Base-by-base conservation (phyloP, 2,113 vertebrate species). In the Nematolebias whitei region DNA sequence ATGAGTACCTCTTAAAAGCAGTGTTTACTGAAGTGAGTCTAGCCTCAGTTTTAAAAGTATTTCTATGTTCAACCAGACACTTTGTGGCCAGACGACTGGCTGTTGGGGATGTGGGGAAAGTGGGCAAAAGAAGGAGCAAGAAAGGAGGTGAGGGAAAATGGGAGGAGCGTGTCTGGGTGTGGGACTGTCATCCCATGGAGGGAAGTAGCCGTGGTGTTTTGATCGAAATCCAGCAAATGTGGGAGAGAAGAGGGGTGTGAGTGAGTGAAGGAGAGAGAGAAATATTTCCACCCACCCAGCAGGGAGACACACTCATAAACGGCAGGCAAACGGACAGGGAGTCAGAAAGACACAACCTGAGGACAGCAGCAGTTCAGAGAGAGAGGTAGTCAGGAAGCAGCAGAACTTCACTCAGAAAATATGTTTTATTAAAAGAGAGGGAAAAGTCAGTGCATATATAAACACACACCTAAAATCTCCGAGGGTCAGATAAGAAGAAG, bases 211-310 rank as follows among this genome's bases (percentile, higher is more conserved):
- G 73, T 74, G 78, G 88, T 89, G 87, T 90, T 92, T 89, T 92
- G 86, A 90, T 90, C 63, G 43, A 88, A 83, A 85, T 87, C 85
- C 87, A 91, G 83, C 78, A 87, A 74, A 89, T 82, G 86, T 86
- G 79, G 78, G 84, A 86, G 74, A 76, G 60, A 69, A 83, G 75
- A 72, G 77, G 69, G 78, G 78, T 82, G 77, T 59, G 83, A 53
- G 70, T 47, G 79, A 80, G 82, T 56, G 59, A 66, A 77, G 80
- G 89, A 72, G 88, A 84, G 87, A 65, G 76, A 57, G 80, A 86
- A 76, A 84, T 80, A 93, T 92, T 92, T 91, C 90, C 90, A 91
- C 92, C 92, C 91, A 92, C 92, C 90, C 89, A 89, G 87, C 80
- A 82, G 74, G 80, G 86, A 89, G 89, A 86, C 88, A 84, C 76